Percentiles rank a stretch among this genome's conserved stretches.
Conservation (phyloP, 2,888 invertebrate genomes). For the Acronicta alni region DNA sequence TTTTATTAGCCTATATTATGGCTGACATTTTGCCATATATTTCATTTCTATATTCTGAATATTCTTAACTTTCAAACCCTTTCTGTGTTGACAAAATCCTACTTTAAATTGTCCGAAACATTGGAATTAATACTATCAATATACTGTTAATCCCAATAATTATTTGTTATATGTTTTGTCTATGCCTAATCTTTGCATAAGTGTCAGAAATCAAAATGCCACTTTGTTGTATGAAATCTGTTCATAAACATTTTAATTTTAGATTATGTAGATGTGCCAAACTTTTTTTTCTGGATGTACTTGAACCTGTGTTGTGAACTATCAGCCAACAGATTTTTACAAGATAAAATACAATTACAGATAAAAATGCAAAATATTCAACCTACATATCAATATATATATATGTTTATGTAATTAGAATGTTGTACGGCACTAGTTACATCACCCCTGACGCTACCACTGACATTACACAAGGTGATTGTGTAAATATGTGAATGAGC, state of each 20-base stretch:
- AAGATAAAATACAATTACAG: too few relatives aligned
- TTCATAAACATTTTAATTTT: background rate
- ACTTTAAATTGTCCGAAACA: too few relatives aligned
- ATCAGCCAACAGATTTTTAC: background rate
- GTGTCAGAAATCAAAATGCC: too few relatives aligned
- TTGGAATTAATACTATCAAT: too few relatives aligned
- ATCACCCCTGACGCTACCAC: slow-evolving; percentile 44
- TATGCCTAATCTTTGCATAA: too few relatives aligned
- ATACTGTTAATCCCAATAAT: too few relatives aligned
- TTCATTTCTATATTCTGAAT: too few relatives aligned
- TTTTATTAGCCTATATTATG: too few relatives aligned
- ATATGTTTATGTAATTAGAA: slow-evolving; percentile 52
- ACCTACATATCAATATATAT: slow-evolving; percentile 29
- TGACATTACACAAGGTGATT: slow-evolving; percentile 56
- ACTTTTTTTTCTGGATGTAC: slow-evolving; percentile 1
- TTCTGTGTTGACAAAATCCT: background rate
- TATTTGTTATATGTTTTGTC: too few relatives aligned
- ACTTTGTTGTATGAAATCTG: background rate
- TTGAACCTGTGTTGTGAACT: background rate
- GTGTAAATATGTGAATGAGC: slow-evolving; percentile 52
- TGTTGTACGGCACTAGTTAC: slow-evolving; percentile 40
- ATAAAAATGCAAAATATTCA: background rate
- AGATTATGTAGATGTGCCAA: background rate
- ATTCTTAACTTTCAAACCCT: background rate
- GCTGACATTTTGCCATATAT: too few relatives aligned